Conservation (phyloP, 2,888 invertebrate species). For the Agrochola litura region DNA sequence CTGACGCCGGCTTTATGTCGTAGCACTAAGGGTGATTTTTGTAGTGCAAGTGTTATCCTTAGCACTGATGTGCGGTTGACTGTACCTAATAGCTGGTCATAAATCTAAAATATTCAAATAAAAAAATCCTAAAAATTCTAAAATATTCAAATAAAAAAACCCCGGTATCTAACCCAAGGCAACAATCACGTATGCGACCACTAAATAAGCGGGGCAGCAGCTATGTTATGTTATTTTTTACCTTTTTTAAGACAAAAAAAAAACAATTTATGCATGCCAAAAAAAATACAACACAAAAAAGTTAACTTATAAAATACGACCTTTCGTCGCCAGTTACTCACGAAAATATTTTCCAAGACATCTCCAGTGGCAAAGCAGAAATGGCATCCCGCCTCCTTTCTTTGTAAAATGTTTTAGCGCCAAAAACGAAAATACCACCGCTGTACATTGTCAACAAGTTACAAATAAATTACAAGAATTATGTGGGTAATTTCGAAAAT, state of each 20-base stretch:
- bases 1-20: too few relatives aligned
- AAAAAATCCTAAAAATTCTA: too few relatives aligned
- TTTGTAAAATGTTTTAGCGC: slow-evolving; percentile 77
- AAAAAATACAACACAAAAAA: slow-evolving; percentile 1
- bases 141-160: too few relatives aligned
- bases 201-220: not conserved
- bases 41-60: too few relatives aligned
- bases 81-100: too few relatives aligned
- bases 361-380: slow-evolving; percentile 83
- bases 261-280: not conserved
- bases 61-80: too few relatives aligned
- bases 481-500: slow-evolving; percentile 50
- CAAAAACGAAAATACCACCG: slow-evolving; percentile 83
- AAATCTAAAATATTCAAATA: too few relatives aligned
- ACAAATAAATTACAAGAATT: slow-evolving; percentile 38
- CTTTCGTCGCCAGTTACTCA: slow-evolving; percentile 74
- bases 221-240: not conserved
- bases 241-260: not conserved
- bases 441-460: slow-evolving; percentile 70
- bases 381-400: slow-evolving; percentile 78
- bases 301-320: slow-evolving; percentile 56
- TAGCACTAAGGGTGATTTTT: too few relatives aligned
- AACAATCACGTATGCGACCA: not conserved
- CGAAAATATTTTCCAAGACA: slow-evolving; percentile 87
- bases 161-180: too few relatives aligned